These are phyloP conservation scores for Anseranas semipalmata DNA, from an alignment of 2,113 vertebrate species.

Conservation along the genomic window DNA sequence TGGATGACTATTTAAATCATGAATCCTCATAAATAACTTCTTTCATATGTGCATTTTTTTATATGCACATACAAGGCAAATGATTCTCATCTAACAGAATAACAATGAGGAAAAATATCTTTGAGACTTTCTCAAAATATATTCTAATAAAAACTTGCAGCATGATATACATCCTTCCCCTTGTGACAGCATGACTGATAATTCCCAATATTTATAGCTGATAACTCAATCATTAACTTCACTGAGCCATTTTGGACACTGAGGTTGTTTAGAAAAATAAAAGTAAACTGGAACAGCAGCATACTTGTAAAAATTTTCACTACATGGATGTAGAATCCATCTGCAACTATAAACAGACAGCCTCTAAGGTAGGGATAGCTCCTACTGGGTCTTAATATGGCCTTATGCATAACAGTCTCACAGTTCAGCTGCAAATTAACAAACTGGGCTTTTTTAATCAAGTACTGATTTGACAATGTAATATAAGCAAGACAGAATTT, in stretches of 20 bases:
- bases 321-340: neutral
- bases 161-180: fast-evolving
- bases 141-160: neutral
- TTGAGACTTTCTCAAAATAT: neutral
- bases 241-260: neutral
- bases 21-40: neutral
- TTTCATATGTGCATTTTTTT: neutral
- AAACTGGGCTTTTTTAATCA: neutral
- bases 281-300: neutral
- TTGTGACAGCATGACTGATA: neutral
- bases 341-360: neutral
- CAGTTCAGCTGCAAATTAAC: neutral
- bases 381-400: neutral
- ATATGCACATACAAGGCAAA: neutral
- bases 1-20: conserved; percentile 12
- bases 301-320: neutral
- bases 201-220: neutral
- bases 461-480: neutral
- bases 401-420: neutral
- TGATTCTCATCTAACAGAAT: neutral
- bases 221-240: neutral
- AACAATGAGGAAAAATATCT: neutral
- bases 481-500: neutral
- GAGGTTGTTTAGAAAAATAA: neutral
- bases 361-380: neutral